Conservation (phyloP, 2,888 invertebrate genomes). For the Ceratothoa steindachneri region DNA sequence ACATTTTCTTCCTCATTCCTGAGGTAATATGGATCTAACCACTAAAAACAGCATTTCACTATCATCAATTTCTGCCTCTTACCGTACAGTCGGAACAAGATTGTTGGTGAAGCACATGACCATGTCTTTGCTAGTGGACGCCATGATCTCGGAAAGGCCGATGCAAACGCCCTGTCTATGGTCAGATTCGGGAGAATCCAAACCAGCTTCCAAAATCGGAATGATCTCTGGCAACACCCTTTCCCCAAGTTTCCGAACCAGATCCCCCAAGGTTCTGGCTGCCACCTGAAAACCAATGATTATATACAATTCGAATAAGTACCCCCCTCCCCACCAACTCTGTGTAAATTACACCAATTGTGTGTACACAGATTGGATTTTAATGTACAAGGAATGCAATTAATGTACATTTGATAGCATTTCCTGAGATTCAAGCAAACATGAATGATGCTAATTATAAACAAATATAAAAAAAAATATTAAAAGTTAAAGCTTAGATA, state of each 20-base stretch:
- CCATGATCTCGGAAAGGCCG: constrained; percentile 95
- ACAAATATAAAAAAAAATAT: no score
- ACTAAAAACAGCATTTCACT: no score
- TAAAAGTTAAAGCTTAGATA: no score
- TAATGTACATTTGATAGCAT: no score
- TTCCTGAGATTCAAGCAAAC: no score
- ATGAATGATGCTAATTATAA: no score
- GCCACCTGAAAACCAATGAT: constrained; percentile 63
- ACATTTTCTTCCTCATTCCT: no score
- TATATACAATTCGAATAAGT: background rate
- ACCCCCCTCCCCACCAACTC: background rate
- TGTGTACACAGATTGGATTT: background rate
- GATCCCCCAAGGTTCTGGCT: constrained; percentile 90
- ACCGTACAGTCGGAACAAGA: constrained; percentile 83
- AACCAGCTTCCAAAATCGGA: constrained; percentile 89
- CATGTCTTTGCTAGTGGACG: constrained; percentile 90
- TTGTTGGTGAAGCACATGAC: constrained; percentile 83
- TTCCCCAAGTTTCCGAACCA: constrained; percentile 95
- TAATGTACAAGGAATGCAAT: background rate
- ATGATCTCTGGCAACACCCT: constrained; percentile 96
- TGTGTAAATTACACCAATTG: background rate
- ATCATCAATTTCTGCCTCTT: no score
- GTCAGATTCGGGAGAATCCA: constrained; percentile 85
- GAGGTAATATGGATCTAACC: no score
- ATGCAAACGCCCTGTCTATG: constrained; percentile 98